Evolutionary conservation across 2,797 vertebrate species (phyloP).

Genomic region (Acipenser transmontanus): DNA sequence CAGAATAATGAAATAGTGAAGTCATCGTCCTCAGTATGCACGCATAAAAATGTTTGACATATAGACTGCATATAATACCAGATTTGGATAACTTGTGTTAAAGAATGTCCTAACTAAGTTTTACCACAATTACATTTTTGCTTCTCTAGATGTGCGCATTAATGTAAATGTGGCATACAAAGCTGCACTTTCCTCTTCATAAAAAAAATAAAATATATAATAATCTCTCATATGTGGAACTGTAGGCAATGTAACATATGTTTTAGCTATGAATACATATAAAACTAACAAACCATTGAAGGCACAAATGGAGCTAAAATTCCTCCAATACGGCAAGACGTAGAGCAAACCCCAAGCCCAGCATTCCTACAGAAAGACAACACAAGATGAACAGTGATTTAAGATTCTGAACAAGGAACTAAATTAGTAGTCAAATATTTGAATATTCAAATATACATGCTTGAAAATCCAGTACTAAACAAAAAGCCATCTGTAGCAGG

Average conservation of each 20-base stretch:
- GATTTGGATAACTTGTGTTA: no score
- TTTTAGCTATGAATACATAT: no score
- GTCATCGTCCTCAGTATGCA: background rate
- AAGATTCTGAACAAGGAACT: no score
- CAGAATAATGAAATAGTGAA: background rate
- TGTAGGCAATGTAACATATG: no score
- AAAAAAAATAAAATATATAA: no score
- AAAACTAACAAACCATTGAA: slow-evolving; percentile 59
- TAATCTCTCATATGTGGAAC: background rate
- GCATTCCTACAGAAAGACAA: slow-evolving; percentile 63
- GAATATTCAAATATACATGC: no score
- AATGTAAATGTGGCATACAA: background rate
- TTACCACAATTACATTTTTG: background rate
- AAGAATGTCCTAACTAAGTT: background rate
- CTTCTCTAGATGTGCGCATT: background rate
- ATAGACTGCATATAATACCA: background rate
- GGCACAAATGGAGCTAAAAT: slow-evolving; percentile 81
- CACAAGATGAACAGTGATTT: background rate
- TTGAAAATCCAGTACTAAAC: no score
- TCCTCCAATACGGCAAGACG: slow-evolving; percentile 80
- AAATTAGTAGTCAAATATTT: no score
- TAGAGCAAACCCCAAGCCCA: slow-evolving; percentile 77
- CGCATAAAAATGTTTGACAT: background rate
- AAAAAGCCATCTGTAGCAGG: no score
- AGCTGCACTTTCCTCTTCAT: background rate